Evolutionary conservation across 1,140 invertebrate genomes (phyloP).

Genomic region (Bombus superbus): DNA sequence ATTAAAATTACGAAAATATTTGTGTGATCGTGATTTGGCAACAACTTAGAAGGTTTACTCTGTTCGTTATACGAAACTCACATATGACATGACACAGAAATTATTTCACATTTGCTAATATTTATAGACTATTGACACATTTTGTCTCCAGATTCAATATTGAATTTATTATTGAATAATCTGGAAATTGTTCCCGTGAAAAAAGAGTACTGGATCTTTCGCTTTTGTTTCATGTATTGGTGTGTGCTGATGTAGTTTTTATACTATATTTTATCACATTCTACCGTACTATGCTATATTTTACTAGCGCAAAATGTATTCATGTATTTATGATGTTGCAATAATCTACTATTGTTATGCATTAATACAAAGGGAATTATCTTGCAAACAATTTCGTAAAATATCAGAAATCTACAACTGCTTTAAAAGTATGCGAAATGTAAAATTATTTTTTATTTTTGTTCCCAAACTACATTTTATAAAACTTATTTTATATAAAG

Average conservation of each 20-base stretch:
- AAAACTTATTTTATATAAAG: background rate
- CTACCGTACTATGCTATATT: background rate
- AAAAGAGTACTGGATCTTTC: background rate
- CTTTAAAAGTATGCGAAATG: background rate
- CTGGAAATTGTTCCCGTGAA: background rate
- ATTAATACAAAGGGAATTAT: background rate
- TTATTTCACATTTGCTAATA: background rate
- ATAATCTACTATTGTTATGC: background rate
- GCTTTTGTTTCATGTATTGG: background rate
- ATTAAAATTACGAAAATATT: background rate
- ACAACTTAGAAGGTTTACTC: background rate
- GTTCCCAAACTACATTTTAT: background rate
- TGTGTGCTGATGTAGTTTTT: background rate
- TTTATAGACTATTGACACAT: background rate
- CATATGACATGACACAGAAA: background rate
- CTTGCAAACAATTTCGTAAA: background rate
- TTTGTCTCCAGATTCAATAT: background rate
- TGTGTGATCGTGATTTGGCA: background rate
- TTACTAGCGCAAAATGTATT: background rate
- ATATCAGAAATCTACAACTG: background rate
- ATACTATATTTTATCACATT: background rate
- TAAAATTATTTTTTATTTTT: background rate
- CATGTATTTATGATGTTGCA: background rate
- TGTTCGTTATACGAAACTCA: background rate
- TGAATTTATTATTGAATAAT: background rate